Evolutionary conservation across 1,140 invertebrate species (phyloP).

Genomic region (Bombus waltoni): DNA sequence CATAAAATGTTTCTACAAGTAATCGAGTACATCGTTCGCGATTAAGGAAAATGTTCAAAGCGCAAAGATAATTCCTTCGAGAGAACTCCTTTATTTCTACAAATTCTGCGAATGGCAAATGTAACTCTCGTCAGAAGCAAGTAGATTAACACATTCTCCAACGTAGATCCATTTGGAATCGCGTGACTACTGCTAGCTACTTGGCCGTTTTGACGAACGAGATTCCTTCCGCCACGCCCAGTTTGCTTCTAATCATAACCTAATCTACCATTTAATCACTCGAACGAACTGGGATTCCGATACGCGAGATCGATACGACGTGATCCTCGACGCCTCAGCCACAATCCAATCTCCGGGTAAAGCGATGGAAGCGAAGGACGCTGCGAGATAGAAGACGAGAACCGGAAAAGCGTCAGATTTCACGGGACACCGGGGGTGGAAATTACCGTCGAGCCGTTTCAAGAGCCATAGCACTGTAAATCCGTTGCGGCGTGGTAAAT

Average conservation of each 20-base stretch:
- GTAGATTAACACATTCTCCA: too few relatives aligned
- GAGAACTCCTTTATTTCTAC: too few relatives aligned
- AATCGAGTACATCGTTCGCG: too few relatives aligned
- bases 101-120: too few relatives aligned
- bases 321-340: neutral
- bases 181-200: neutral
- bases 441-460: neutral
- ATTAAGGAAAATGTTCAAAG: too few relatives aligned
- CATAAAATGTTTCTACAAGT: too few relatives aligned
- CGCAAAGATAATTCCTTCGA: too few relatives aligned
- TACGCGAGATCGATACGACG: neutral
- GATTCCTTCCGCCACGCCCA: neutral
- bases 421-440: neutral
- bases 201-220: neutral
- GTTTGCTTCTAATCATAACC: slow-evolving; percentile 1
- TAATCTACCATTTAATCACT: slow-evolving; percentile 16
- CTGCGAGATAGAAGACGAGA: neutral
- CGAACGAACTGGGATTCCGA: neutral
- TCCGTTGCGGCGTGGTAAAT: slow-evolving; percentile 15
- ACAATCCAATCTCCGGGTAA: slow-evolving; percentile 29
- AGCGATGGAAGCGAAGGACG: neutral
- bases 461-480: neutral
- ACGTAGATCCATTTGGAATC: neutral
- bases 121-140: too few relatives aligned
- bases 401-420: slow-evolving; percentile 7